phyloP scores from a whole-genome alignment of 2,797 vertebrate genomes.

The Falco naumanni region DNA sequence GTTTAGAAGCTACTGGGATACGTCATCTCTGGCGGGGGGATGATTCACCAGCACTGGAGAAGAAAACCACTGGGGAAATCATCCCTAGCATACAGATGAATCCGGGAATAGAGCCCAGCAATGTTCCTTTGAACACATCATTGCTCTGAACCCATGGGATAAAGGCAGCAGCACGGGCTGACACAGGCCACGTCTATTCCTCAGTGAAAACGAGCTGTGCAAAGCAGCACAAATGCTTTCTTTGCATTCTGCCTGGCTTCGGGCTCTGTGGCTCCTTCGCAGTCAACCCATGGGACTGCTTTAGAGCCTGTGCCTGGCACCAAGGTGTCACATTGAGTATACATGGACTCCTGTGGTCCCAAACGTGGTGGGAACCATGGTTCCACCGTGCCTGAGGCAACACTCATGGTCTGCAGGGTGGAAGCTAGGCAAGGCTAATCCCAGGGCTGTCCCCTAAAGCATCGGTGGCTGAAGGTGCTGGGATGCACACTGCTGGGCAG shows the following conservation, averaged over 20 bases:
- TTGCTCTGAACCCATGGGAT: background rate
- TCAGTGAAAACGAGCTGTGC: background rate
- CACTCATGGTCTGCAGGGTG: background rate
- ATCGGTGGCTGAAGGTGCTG: background rate
- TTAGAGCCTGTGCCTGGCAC: background rate
- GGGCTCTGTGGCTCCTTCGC: background rate
- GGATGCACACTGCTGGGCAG: background rate
- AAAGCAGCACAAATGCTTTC: background rate
- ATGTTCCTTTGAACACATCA: background rate
- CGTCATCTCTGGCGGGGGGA: background rate
- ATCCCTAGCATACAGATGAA: conserved; percentile 9
- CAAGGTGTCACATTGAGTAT: background rate
- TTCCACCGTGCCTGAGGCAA: background rate
- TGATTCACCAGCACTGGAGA: background rate
- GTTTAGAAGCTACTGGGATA: conserved; percentile 5
- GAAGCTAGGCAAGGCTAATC: background rate
- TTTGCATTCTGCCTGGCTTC: background rate
- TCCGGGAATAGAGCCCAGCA: background rate
- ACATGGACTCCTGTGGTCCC: background rate
- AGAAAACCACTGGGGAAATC: conserved; percentile 38
- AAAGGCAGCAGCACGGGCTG: background rate
- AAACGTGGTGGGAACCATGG: background rate
- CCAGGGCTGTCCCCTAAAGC: background rate
- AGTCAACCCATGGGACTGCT: background rate
- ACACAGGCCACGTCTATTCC: background rate